Evolutionary conservation across 2,888 invertebrate genomes (phyloP).

Genomic region (Octodonta nipae): DNA sequence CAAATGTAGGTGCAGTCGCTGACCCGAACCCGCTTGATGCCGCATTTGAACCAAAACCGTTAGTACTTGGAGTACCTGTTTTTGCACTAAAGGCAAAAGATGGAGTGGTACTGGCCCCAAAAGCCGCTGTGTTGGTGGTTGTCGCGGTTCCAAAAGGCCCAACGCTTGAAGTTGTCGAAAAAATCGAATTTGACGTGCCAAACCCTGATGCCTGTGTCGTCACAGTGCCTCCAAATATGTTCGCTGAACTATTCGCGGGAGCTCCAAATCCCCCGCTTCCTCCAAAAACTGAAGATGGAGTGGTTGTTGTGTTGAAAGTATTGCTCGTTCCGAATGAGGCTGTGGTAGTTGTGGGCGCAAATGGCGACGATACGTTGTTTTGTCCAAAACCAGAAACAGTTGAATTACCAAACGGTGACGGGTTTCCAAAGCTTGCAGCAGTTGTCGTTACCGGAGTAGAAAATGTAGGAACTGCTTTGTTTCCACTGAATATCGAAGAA

Average conservation of each 20-base stretch:
- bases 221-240: constrained; percentile 2
- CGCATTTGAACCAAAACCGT: constrained; percentile 3
- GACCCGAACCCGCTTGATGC: constrained; percentile 16
- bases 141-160: background rate
- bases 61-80: constrained; percentile 2
- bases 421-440: background rate
- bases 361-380: background rate
- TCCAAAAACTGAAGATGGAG: background rate
- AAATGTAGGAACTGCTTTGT: background rate
- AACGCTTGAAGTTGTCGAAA: background rate
- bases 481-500: constrained; percentile 3
- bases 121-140: constrained; percentile 1
- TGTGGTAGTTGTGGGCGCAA: constrained; percentile 1
- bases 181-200: background rate
- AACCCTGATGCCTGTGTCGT: too few relatives aligned
- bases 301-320: background rate
- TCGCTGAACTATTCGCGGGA: background rate
- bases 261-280: background rate
- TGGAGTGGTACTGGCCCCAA: constrained; percentile 2
- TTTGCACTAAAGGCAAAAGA: constrained; percentile 6
- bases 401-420: background rate
- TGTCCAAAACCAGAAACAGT: background rate
- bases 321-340: background rate
- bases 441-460: background rate
- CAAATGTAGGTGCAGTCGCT: constrained; percentile 7